A percentile compares a stretch with the other conserved stretches of the same genome.
phyloP scores from a whole-genome alignment of 2,113 vertebrate genomes.

The Megaleporinus macrocephalus region DNA sequence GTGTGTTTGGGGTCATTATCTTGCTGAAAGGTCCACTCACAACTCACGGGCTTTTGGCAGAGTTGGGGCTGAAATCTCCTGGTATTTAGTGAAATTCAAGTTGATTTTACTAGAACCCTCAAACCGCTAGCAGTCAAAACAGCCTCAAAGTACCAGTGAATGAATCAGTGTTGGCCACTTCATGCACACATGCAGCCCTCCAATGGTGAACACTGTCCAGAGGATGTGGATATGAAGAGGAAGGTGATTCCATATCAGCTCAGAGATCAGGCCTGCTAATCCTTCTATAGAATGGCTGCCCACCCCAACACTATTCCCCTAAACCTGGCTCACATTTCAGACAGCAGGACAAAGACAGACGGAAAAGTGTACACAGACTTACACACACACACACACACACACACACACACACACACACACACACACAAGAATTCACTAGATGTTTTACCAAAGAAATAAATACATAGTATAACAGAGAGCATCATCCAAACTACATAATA shows the following conservation, averaged over 20 bases:
- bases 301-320: slow-evolving; percentile 30
- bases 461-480: too few relatives aligned
- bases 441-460: neutral
- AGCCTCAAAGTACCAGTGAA: neutral
- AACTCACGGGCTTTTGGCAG: too few relatives aligned
- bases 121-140: too few relatives aligned
- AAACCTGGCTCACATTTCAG: slow-evolving; percentile 49
- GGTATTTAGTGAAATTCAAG: too few relatives aligned
- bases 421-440: neutral
- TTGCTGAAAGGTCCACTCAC: too few relatives aligned
- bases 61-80: too few relatives aligned
- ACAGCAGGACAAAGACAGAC: slow-evolving; percentile 28
- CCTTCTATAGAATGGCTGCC: slow-evolving; percentile 40
- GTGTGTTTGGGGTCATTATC: too few relatives aligned
- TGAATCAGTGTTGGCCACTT: slow-evolving; percentile 1
- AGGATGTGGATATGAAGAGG: slow-evolving; percentile 51
- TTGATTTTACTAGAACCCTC: too few relatives aligned
- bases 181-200: slow-evolving; percentile 30
- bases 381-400: neutral
- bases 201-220: slow-evolving; percentile 5
- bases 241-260: slow-evolving; percentile 51
- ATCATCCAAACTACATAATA: too few relatives aligned
- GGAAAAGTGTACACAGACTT: neutral
- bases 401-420: slow-evolving; percentile 3
- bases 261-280: slow-evolving; percentile 52